These are phyloP conservation scores for Myiozetetes cayanensis DNA, from an alignment of 2,113 vertebrate genomes.

Conservation along the genomic window DNA sequence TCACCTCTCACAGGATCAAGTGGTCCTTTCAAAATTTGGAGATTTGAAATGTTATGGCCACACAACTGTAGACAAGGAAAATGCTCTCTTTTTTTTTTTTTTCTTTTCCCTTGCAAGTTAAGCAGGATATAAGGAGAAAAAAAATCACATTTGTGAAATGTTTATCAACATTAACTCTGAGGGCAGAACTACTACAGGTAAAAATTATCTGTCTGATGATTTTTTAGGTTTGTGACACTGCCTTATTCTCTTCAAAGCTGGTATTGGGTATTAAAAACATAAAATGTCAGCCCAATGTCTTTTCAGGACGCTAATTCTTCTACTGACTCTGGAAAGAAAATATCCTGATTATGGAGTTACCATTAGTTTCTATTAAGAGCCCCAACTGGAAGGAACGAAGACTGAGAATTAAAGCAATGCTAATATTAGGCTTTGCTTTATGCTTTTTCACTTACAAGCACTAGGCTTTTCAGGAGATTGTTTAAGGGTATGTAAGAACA, in stretches of 20 bases:
- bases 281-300: not conserved
- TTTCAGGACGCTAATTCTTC: not conserved
- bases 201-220: not conserved
- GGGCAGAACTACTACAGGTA: not conserved
- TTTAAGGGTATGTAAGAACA: not conserved
- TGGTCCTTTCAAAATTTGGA: constrained; percentile 54
- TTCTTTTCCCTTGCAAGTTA: not conserved
- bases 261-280: not conserved
- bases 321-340: not conserved
- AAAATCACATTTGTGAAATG: not conserved
- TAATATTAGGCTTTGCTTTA: constrained; percentile 9
- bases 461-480: not conserved
- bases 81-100: not conserved
- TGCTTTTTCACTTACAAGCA: constrained; percentile 7
- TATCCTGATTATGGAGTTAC: not conserved
- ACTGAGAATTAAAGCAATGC: constrained; percentile 18
- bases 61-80: constrained; percentile 5
- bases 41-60: not conserved
- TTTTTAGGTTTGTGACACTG: not conserved
- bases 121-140: not conserved
- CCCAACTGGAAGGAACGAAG: not conserved
- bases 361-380: not conserved
- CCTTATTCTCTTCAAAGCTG: not conserved
- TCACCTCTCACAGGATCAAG: constrained; percentile 54
- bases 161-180: not conserved